phyloP scores from a whole-genome alignment of 2,797 vertebrate genomes.

The Numenius phaeopus region DNA sequence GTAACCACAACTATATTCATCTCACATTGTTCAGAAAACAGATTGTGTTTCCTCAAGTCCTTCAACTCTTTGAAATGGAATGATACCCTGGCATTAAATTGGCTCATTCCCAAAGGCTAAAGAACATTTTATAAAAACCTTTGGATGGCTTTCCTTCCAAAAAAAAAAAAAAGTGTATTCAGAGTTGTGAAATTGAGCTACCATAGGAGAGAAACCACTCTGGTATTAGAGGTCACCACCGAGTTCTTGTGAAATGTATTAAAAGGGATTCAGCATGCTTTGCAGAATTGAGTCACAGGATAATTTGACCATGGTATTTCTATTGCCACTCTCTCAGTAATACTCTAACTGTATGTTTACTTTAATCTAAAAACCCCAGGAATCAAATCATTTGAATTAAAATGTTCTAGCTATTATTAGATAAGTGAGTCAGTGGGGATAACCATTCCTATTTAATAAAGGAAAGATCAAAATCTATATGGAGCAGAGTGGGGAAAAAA shows the following conservation, averaged over 20 bases:
- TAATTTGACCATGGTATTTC: constrained; percentile 41
- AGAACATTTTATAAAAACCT: constrained; percentile 34
- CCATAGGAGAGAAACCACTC: not conserved
- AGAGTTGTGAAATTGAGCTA: constrained; percentile 55
- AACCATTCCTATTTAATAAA: constrained; percentile 41
- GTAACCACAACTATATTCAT: not conserved
- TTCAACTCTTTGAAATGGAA: constrained; percentile 20
- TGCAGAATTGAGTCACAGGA: constrained; percentile 30
- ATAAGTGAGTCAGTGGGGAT: constrained; percentile 23
- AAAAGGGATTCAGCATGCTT: not conserved
- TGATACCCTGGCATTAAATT: constrained; percentile 38
- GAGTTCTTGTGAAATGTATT: constrained; percentile 33
- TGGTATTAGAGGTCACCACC: constrained; percentile 28
- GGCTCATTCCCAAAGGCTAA: constrained; percentile 48
- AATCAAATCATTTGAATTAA: constrained; percentile 56
- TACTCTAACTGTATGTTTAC: constrained; percentile 2
- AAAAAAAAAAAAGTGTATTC: not conserved
- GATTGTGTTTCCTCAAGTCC: constrained; percentile 49
- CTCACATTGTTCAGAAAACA: constrained; percentile 7
- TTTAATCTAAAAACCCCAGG: not conserved
- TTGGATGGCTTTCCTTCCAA: not conserved
- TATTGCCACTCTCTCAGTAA: constrained; percentile 8
- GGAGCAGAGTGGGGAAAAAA: not conserved
- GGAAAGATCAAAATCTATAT: constrained; percentile 12
- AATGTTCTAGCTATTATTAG: constrained; percentile 37